Evolutionary conservation across 2,113 vertebrate species (phyloP).

Genomic region (Neoarius graeffei): DNA sequence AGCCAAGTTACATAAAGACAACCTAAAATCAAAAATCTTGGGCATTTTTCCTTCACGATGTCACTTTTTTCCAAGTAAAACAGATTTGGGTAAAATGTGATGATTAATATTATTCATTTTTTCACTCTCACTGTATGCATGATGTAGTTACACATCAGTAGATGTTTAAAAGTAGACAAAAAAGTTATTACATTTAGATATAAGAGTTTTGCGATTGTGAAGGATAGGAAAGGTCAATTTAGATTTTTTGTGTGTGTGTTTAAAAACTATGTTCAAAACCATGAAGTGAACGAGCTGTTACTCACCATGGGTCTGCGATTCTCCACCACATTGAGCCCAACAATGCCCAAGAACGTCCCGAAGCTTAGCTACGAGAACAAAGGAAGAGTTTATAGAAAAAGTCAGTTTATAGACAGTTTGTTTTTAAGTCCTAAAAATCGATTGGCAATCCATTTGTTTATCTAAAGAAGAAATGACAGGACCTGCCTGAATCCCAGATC

Average conservation of each 20-base stretch:
- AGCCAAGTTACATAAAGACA: background rate
- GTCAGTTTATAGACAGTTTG: background rate
- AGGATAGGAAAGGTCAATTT: background rate
- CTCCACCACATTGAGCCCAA: constrained; percentile 89
- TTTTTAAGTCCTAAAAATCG: background rate
- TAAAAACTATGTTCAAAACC: background rate
- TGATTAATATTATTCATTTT: background rate
- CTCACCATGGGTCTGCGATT: constrained; percentile 94
- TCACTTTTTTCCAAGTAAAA: background rate
- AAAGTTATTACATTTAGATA: background rate
- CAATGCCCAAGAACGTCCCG: constrained; percentile 88
- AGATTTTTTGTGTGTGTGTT: background rate
- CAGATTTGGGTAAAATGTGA: background rate
- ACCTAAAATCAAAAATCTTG: background rate
- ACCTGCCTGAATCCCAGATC: background rate
- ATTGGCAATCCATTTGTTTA: background rate
- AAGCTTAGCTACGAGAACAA: constrained; percentile 84
- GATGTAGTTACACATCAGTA: background rate
- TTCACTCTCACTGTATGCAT: background rate
- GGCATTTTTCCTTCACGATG: background rate
- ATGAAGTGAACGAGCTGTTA: background rate
- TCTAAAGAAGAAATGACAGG: background rate
- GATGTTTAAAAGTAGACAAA: background rate
- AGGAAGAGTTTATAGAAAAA: background rate
- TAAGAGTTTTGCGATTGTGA: background rate